phyloP scores from a whole-genome alignment of 2,113 vertebrate species.

The Callionymus lyra region DNA sequence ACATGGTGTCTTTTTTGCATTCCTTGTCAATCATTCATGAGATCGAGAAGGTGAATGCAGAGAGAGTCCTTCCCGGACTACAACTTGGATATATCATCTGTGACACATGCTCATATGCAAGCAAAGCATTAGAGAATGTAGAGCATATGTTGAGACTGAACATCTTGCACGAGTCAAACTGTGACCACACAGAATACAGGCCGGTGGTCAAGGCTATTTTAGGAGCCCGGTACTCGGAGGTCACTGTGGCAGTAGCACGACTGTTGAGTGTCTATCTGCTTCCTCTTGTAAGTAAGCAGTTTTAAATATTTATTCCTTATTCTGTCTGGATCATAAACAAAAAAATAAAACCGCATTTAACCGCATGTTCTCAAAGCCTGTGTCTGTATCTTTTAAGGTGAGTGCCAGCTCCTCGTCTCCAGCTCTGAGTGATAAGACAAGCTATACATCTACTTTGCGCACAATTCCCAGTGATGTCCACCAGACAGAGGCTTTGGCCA shows the following conservation, averaged over 20 bases:
- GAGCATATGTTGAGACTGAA: constrained; percentile 37
- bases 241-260: constrained; percentile 48
- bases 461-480: constrained; percentile 61
- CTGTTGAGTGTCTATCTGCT: constrained; percentile 55
- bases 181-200: constrained; percentile 29
- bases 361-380: no score
- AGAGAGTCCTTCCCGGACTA: constrained; percentile 50
- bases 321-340: no score
- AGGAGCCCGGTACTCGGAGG: constrained; percentile 51
- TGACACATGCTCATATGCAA: constrained; percentile 53
- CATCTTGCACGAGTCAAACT: constrained; percentile 7
- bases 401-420: constrained; percentile 52
- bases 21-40: constrained; percentile 52
- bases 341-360: no score
- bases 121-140: constrained; percentile 45
- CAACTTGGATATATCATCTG: constrained; percentile 58
- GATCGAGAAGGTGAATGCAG: constrained; percentile 59
- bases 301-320: background rate
- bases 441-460: constrained; percentile 50
- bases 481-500: constrained; percentile 52
- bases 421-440: constrained; percentile 43
- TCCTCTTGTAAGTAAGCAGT: constrained; percentile 48
- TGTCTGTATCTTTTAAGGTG: constrained; percentile 31
- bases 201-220: constrained; percentile 51
- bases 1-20: constrained; percentile 22